Evolutionary conservation across 2,888 invertebrate genomes (phyloP).

Genomic region (Augiades crinisus): DNA sequence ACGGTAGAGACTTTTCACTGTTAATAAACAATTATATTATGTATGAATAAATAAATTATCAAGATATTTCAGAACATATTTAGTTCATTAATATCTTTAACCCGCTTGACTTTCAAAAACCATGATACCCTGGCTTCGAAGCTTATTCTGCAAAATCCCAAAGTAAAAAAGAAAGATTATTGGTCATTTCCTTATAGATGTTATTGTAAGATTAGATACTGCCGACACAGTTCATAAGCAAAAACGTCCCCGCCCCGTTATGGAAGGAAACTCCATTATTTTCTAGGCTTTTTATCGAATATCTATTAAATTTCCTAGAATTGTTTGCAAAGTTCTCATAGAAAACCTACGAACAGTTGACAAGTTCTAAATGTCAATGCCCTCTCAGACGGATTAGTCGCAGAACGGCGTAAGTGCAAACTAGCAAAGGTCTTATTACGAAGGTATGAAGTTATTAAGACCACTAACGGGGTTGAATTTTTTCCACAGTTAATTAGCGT

Average conservation of each 20-base stretch:
- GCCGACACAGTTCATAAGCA: too few species aligned
- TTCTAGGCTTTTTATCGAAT: constrained; percentile 6
- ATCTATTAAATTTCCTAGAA: constrained; percentile 13
- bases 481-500: constrained; percentile 48
- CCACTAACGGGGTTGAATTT: constrained; percentile 35
- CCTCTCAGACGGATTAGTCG: neutral
- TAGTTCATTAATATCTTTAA: too few species aligned
- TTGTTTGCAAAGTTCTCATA: constrained; percentile 14
- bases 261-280: constrained; percentile 9
- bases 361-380: constrained; percentile 3
- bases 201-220: too few species aligned
- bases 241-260: neutral
- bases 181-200: too few species aligned
- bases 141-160: too few species aligned
- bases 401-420: neutral
- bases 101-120: too few species aligned
- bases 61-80: too few species aligned
- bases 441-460: neutral
- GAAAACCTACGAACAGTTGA: constrained; percentile 5
- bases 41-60: too few species aligned
- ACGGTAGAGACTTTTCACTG: too few species aligned
- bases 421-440: neutral
- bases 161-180: too few species aligned
- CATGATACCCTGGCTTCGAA: too few species aligned
- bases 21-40: too few species aligned